Base-by-base conservation (phyloP, 2,113 vertebrate genomes). In the Perca fluviatilis region DNA sequence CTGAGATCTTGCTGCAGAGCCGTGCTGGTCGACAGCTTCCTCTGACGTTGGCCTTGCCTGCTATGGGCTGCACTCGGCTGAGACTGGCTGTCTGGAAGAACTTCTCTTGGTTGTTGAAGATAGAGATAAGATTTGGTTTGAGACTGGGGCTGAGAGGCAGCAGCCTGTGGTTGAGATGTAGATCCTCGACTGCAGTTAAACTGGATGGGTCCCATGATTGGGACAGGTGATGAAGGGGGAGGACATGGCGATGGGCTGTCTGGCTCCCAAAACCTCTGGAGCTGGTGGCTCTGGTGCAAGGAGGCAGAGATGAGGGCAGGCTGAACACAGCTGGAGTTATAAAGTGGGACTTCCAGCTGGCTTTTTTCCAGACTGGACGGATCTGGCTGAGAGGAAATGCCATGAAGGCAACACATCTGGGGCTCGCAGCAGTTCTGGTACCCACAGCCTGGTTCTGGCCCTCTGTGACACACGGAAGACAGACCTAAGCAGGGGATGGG, bases 321-420 rank as follows among this genome's bases (percentile, higher is more conserved):
- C 86, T 25, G 71, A 67, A 79, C 81, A 84, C 84, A 91, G 57
- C 86, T 93, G 53, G 91, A 89, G 43, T 95, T 36, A 84, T 94
- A 93, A 63, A 93, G 33, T 27, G 86, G 4, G 46, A 91, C 94
- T 65, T 94, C 96, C 47, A 92, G 74, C 60, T 95, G 95, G 68
- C 82, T 93, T 88, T 95, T 88, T 4, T 94, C 90, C 77, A 95
- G 85, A 18, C 65, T 51, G 46, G 92, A 89, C 68, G 94, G 95
- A 46, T 94, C 95, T 12, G 77, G 5, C 4, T 96, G 88, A 68
- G 94, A 2, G 92, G 95, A 93, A 53, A 96, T 79, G 82, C 97
- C 96, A 77, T 95, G 97, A 0, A 97, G 94, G 66, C 97, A 98
- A 76, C 97, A 98, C 62, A 95, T 23, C 3, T 97, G 95, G 0